Evolutionary conservation across 2,797 vertebrate genomes (phyloP).

Genomic region (Hemibagrus guttatus): DNA sequence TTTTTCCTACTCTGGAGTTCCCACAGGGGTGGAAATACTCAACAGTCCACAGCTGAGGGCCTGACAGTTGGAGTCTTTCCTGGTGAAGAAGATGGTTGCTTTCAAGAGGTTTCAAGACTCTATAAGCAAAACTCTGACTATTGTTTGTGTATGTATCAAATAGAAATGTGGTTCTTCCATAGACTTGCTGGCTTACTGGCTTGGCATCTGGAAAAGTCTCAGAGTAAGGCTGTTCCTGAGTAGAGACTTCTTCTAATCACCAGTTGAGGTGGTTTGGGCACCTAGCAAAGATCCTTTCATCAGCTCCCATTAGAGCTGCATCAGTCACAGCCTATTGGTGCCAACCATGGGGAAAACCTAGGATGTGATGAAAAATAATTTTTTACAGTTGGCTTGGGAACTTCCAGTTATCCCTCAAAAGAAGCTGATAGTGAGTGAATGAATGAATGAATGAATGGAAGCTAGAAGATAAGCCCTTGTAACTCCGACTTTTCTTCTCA

Average conservation of each 20-base stretch:
- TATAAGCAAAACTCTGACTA: not conserved
- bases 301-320: not conserved
- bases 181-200: not conserved
- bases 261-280: not conserved
- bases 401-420: not conserved
- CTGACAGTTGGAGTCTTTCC: slow-evolving; percentile 16
- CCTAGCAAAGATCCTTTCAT: not conserved
- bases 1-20: not conserved
- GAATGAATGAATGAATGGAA: not conserved
- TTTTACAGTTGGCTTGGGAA: not conserved
- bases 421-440: not conserved
- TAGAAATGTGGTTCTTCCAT: not conserved
- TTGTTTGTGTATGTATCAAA: slow-evolving; percentile 8
- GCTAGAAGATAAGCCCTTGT: not conserved
- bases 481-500: not conserved
- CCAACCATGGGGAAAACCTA: not conserved
- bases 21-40: not conserved
- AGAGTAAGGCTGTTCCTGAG: not conserved
- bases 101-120: slow-evolving; percentile 20
- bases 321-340: not conserved
- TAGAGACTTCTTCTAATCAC: not conserved
- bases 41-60: not conserved
- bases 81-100: not conserved
- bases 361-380: not conserved
- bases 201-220: not conserved